Base-by-base conservation (phyloP, 2,113 vertebrate species). In the Elephas maximus region DNA sequence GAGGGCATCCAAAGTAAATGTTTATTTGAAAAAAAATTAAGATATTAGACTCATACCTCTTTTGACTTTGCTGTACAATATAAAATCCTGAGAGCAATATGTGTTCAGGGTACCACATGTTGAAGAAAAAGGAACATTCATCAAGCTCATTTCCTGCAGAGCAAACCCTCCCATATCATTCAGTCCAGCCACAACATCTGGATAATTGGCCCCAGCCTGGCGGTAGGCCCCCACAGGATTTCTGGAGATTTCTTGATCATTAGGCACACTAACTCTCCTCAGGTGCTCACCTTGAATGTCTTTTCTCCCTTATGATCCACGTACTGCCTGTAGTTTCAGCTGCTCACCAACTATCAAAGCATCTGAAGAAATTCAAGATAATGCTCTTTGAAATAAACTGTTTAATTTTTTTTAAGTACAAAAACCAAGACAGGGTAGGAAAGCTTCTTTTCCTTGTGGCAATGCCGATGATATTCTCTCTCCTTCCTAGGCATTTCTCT, bases 81-180 rank as follows among this genome's bases (percentile, higher is more conserved):
- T 74, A 97, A 92, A 97, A 94, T 93, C 76, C 67, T 92, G 57
- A 90, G 41, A 90, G 57, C n/a, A 96, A 63, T 91, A 91, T 69
- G 21, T 83, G 30, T 45, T 96, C 84, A 78, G 63, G 93, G 48
- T 79, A 63, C 15, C 48, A 92, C 83, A 51, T 69, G 37, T 53
- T 83, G 74, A 90, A 71, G 63, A 89, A 93, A 74, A 97, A 89
- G 15, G 7, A 96, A 89, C 53, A 93, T 96, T 94, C 85, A 87
- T 96, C 92, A 96, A 92, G 41, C 14, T 91, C 62, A 71, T 92
- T 93, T 96, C 94, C 92, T 93, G 24, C 48, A 89, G 92, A 62
- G 69, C 37, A 74, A 93, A 93, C 33, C 20, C 48, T 90, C 83
- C 74, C 33, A 93, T 83, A 86, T 77, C 87, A 86, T 89, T 91